Conservation (phyloP, 2,113 vertebrate genomes). For the Eonycteris spelaea region DNA sequence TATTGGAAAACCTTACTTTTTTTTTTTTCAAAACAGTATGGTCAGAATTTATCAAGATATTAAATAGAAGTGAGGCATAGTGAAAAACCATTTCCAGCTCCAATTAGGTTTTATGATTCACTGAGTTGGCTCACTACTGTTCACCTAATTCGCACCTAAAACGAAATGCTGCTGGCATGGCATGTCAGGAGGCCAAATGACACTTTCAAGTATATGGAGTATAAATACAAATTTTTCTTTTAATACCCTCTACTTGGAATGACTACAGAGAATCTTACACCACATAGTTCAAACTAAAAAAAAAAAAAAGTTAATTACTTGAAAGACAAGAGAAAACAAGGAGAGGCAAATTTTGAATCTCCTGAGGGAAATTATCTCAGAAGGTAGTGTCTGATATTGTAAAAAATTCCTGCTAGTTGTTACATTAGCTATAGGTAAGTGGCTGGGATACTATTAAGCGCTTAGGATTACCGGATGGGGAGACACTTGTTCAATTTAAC, state of each 20-base stretch:
- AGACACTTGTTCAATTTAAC: not conserved
- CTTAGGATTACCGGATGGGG: not conserved
- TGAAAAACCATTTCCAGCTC: not conserved
- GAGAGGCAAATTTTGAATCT: not conserved
- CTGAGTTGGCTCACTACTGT: conserved; percentile 47
- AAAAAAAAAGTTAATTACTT: conserved; percentile 45
- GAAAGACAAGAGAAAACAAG: conserved; percentile 57
- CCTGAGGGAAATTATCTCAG: not conserved
- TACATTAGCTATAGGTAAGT: not conserved
- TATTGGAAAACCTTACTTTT: not conserved
- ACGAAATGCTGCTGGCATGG: not conserved
- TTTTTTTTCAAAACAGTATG: not conserved
- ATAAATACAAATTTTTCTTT: conserved; percentile 38
- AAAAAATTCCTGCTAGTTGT: not conserved
- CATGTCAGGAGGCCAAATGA: conserved; percentile 7
- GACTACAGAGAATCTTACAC: conserved; percentile 52
- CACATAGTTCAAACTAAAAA: conserved; percentile 7
- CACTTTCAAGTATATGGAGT: conserved; percentile 54
- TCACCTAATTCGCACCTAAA: conserved; percentile 55
- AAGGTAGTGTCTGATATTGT: not conserved
- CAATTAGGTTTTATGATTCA: conserved; percentile 60
- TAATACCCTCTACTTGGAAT: conserved; percentile 56
- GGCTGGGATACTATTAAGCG: not conserved
- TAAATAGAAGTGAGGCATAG: not conserved
- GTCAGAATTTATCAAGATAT: not conserved